Evolutionary conservation across 2,888 invertebrate species (phyloP).

Genomic region (Drosophila kokeensis): DNA sequence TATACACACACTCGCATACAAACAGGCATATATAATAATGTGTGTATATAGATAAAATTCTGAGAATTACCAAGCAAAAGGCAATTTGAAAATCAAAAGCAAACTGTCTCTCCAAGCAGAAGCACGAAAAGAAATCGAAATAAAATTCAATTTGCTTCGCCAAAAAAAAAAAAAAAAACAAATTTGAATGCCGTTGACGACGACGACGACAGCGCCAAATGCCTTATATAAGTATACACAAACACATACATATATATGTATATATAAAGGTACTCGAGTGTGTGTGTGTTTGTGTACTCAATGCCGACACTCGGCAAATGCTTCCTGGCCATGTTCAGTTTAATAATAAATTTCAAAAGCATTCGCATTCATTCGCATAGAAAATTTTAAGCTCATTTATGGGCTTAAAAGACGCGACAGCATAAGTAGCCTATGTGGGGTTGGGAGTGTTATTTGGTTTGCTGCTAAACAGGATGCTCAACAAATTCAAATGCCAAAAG

Average conservation of each 20-base stretch:
- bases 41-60: slow-evolving; percentile 44
- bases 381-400: slow-evolving; percentile 84
- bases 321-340: slow-evolving; percentile 27
- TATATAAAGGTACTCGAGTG: slow-evolving; percentile 14
- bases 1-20: background rate
- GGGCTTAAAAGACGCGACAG: slow-evolving; percentile 76
- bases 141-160: slow-evolving; percentile 75
- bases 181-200: slow-evolving; percentile 64
- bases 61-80: slow-evolving; percentile 66
- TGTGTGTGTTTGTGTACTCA: slow-evolving; percentile 20
- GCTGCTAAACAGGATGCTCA: slow-evolving; percentile 66
- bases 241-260: slow-evolving; percentile 8
- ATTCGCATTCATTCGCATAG: slow-evolving; percentile 82
- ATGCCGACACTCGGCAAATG: slow-evolving; percentile 25
- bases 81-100: slow-evolving; percentile 62
- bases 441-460: background rate
- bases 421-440: background rate
- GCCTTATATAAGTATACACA: slow-evolving; percentile 50
- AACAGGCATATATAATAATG: slow-evolving; percentile 14
- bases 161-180: slow-evolving; percentile 27
- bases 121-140: slow-evolving; percentile 65
- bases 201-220: slow-evolving; percentile 50
- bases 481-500: slow-evolving; percentile 67
- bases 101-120: slow-evolving; percentile 3
- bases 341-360: slow-evolving; percentile 82